These are phyloP conservation scores for Empis livida DNA, from an alignment of 2,888 invertebrate species.

Conservation along the genomic window DNA sequence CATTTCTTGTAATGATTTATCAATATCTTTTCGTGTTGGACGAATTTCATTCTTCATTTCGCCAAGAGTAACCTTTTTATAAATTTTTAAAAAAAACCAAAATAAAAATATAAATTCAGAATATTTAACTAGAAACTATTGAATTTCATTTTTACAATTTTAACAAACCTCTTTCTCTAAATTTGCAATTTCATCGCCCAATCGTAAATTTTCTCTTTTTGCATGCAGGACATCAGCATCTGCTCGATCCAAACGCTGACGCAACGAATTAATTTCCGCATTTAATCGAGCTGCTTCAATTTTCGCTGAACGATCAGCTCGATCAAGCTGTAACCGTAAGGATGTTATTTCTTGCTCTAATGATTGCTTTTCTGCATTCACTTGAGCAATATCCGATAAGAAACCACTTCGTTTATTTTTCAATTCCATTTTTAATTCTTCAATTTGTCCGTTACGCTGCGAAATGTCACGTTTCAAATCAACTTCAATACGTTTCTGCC, in stretches of 20 bases:
- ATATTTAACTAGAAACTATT: neutral
- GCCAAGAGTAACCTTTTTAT: conserved; percentile 51
- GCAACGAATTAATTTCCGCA: conserved; percentile 57
- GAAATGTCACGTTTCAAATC: conserved; percentile 65
- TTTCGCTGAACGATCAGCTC: conserved; percentile 60
- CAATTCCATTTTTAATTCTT: conserved; percentile 67
- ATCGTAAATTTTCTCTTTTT: conserved; percentile 62
- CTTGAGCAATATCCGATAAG: conserved; percentile 64
- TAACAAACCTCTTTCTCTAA: conserved; percentile 63
- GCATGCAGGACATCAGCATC: conserved; percentile 72
- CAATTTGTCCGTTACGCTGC: conserved; percentile 60
- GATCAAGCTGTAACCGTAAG: conserved; percentile 51
- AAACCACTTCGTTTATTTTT: conserved; percentile 55
- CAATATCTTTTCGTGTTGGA: conserved; percentile 54
- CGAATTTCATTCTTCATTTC: conserved; percentile 45
- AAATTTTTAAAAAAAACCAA: neutral
- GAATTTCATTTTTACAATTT: neutral
- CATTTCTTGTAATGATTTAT: conserved; percentile 62
- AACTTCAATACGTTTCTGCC: conserved; percentile 61
- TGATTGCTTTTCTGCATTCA: conserved; percentile 63
- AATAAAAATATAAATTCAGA: neutral
- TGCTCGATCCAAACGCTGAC: conserved; percentile 63
- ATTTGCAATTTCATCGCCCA: conserved; percentile 64
- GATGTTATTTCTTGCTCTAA: conserved; percentile 68
- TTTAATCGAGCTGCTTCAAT: conserved; percentile 63